Base-by-base conservation (phyloP, 2,113 vertebrate species). In the Malurus melanocephalus region DNA sequence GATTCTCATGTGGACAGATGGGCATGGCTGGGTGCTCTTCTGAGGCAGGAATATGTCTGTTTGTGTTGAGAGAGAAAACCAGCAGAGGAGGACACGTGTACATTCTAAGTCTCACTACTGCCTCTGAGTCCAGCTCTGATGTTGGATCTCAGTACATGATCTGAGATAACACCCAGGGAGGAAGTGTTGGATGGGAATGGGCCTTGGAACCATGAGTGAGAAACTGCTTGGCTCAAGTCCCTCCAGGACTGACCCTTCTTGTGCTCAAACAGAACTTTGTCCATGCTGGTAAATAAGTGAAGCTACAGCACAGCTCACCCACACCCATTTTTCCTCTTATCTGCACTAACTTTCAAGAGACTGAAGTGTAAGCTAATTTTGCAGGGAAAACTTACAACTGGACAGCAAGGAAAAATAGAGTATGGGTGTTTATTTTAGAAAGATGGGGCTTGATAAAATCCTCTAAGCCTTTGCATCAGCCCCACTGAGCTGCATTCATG, bases 161-260 rank as follows among this genome's bases (percentile, higher is more conserved):
- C n/a, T 35, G 40, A 72, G 74, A 8, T 16, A 53, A 65, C 33
- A 62, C 3, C 8, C 32, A 64, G 46, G 46, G 14, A 89, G 27
- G 20, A 42, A 33, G 20, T 0, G 0, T 5, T 3, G 3, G 49
- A 67, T 0, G 1, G 42, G 30, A 62, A 74, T 1, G 0, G 16
- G 28, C 59, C 55, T 66, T 49, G 60, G 72, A 38, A 59, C 33
- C 0, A 0, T 21, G 17, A 59, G 43, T 56, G 38, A 22, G 32
- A 62, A 35, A 23, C 35, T 35, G 75, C 35, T 72, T 0, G 0
- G 30, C 30, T 16, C 0, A 0, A 85, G 33, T 19, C 10, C 11
- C 33, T 57, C 28, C 46, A 35, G 8, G 23, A 23, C 27, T 22
- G 60, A 14, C 16, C 13, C 43, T 77, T 22, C 52, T 87, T 0